Percentiles rank a stretch among this genome's conserved stretches.
phyloP scores from a whole-genome alignment of 1,140 invertebrate genomes.

The Maconellicoccus hirsutus region DNA sequence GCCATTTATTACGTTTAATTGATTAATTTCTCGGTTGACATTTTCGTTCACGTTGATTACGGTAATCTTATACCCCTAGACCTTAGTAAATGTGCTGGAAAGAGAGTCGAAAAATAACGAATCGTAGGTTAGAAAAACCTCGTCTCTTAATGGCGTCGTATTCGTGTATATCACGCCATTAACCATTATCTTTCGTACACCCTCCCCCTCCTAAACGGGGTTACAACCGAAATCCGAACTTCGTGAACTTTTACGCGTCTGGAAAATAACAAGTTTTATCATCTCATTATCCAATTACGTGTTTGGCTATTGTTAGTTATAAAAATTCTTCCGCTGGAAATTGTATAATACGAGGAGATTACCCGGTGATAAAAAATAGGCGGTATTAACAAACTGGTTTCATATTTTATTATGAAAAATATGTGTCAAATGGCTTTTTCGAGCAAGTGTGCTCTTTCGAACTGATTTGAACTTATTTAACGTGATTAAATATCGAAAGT shows the following conservation, averaged over 20 bases:
- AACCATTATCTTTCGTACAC: too few relatives aligned
- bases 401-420: neutral
- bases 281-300: too few relatives aligned
- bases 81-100: neutral
- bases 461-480: too few relatives aligned
- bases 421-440: too few relatives aligned
- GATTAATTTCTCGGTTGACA: neutral
- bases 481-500: too few relatives aligned
- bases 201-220: too few relatives aligned
- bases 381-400: neutral
- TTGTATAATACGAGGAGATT: neutral
- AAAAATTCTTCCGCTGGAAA: neutral
- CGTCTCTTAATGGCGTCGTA: neutral
- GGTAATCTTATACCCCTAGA: neutral
- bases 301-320: neutral
- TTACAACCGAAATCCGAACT: too few relatives aligned
- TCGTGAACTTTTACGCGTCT: too few relatives aligned
- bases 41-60: neutral
- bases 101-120: neutral
- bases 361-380: neutral
- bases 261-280: too few relatives aligned
- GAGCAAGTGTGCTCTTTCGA: too few relatives aligned
- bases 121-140: neutral
- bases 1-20: constrained; percentile 2
- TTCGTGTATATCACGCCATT: too few relatives aligned